A percentile compares a stretch with the other conserved stretches of the same genome.
phyloP scores from a whole-genome alignment of 2,797 vertebrate genomes.

The Synaphobranchus kaupii region DNA sequence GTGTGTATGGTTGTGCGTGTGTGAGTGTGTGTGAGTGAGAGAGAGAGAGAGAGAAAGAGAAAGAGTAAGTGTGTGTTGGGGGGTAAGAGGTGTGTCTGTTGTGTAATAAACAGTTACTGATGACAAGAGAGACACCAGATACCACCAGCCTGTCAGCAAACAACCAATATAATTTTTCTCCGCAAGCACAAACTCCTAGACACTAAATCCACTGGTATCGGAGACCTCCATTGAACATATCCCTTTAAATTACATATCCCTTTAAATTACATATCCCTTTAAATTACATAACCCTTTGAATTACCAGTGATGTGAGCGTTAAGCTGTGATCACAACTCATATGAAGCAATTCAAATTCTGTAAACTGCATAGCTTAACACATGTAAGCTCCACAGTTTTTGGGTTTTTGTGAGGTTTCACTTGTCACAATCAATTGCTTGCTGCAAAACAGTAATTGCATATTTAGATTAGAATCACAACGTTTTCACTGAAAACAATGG shows the following conservation, averaged over 20 bases:
- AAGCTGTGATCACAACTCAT: not conserved
- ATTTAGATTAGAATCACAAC: no score
- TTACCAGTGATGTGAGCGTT: no score
- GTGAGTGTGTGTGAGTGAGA: conserved; percentile 12
- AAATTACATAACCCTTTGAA: not conserved
- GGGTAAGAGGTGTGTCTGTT: conserved; percentile 18
- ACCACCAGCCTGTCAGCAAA: conserved; percentile 37
- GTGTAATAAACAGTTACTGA: conserved; percentile 35
- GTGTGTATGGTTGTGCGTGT: not conserved
- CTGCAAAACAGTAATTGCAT: no score
- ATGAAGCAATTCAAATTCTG: not conserved
- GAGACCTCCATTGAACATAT: not conserved
- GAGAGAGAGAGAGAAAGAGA: not conserved
- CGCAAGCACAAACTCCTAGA: not conserved
- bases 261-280: not conserved
- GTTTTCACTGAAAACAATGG: no score
- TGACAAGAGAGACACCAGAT: conserved; percentile 48
- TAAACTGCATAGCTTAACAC: no score
- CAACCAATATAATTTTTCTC: conserved; percentile 37
- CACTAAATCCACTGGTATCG: not conserved
- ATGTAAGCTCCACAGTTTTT: no score
- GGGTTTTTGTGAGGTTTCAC: no score
- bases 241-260: not conserved
- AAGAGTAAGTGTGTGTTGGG: not conserved
- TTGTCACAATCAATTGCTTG: no score